Evolutionary conservation across 2,888 invertebrate species (phyloP).

Genomic region (Habrosyne pyritoides): DNA sequence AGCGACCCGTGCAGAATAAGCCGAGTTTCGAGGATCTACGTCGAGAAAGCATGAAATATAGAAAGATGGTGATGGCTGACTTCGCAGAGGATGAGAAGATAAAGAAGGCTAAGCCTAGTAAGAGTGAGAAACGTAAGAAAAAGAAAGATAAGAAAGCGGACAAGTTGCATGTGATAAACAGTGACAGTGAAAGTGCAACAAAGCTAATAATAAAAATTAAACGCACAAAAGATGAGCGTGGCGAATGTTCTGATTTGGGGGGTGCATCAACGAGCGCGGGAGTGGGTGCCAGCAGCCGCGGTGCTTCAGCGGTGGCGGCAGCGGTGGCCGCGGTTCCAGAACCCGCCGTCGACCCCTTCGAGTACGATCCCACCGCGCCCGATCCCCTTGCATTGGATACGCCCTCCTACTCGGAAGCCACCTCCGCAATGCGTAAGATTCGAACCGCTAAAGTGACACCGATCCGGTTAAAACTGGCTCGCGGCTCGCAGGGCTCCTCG

Average conservation of each 20-base stretch:
- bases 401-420: slow-evolving; percentile 65
- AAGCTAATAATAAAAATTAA: slow-evolving; percentile 91
- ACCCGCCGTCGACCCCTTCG: slow-evolving; percentile 69
- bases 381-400: slow-evolving; percentile 75
- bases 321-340: slow-evolving; percentile 58
- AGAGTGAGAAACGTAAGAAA: slow-evolving; percentile 74
- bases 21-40: slow-evolving; percentile 92
- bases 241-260: slow-evolving; percentile 40
- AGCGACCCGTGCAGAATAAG: slow-evolving; percentile 84
- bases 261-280: slow-evolving; percentile 41
- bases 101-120: slow-evolving; percentile 69
- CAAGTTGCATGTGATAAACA: slow-evolving; percentile 76
- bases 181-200: slow-evolving; percentile 85
- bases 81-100: slow-evolving; percentile 88
- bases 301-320: slow-evolving; percentile 41
- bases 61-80: slow-evolving; percentile 92
- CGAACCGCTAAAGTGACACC: slow-evolving; percentile 89
- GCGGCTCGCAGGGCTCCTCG: slow-evolving; percentile 90
- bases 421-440: slow-evolving; percentile 80
- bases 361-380: slow-evolving; percentile 73
- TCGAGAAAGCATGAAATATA: slow-evolving; percentile 93
- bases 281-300: slow-evolving; percentile 26
- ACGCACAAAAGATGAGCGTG: slow-evolving; percentile 68
- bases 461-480: slow-evolving; percentile 92
- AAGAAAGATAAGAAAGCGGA: slow-evolving; percentile 83